Conservation (phyloP, 1,140 invertebrate species). For the Zeugodacus cucurbitae region DNA sequence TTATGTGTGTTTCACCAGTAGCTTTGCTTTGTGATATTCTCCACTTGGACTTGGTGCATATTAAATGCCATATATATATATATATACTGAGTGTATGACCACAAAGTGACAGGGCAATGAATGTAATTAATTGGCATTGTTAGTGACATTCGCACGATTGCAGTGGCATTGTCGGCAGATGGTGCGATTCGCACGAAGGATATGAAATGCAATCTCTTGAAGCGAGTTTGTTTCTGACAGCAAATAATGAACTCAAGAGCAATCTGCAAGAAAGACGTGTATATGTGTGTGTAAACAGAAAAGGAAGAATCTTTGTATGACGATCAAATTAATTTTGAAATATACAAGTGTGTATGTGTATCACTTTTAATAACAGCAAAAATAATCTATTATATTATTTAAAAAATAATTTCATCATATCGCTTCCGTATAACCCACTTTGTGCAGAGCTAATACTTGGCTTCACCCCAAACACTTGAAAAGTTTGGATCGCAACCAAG, state of each 20-base stretch:
- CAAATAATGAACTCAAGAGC: not conserved
- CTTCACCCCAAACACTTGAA: not conserved
- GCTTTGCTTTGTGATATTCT: no score
- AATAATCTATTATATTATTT: not conserved
- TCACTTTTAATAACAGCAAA: not conserved
- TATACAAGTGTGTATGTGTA: no score
- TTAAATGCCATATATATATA: not conserved
- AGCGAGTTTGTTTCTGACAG: not conserved
- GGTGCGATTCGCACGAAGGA: not conserved
- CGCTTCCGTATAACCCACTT: not conserved
- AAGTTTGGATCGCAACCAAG: not conserved
- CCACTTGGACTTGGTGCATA: not conserved
- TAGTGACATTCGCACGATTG: constrained; percentile 8
- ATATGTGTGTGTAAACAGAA: not conserved
- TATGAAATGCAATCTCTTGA: not conserved
- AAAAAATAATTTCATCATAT: not conserved
- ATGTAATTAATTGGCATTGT: not conserved
- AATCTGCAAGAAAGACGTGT: not conserved
- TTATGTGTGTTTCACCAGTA: no score
- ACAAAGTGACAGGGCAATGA: not conserved
- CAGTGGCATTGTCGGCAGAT: not conserved
- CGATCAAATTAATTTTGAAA: not conserved
- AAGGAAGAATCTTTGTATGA: not conserved
- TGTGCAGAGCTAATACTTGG: not conserved
- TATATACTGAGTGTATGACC: not conserved